A percentile compares a stretch with the other conserved stretches of the same genome.
phyloP scores from a whole-genome alignment of 2,797 vertebrate genomes.

The Apodemus agrarius region DNA sequence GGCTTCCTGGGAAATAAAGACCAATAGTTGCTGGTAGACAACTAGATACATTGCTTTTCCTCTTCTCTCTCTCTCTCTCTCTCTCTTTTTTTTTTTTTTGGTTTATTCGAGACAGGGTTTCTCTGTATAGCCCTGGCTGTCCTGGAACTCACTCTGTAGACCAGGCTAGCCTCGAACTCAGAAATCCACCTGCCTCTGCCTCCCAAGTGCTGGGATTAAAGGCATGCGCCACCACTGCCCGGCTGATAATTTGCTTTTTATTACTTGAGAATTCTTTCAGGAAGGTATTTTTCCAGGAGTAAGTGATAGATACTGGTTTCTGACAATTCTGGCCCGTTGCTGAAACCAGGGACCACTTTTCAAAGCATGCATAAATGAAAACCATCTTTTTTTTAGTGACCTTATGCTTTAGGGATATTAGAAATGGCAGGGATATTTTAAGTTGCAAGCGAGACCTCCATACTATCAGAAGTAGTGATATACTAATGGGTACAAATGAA shows the following conservation, averaged over 20 bases:
- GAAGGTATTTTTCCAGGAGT: constrained; percentile 3
- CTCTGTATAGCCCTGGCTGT: too few species aligned
- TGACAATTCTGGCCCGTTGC: background rate
- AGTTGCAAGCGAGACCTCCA: background rate
- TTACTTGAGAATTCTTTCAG: constrained; percentile 58
- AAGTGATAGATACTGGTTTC: constrained; percentile 34
- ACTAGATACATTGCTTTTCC: constrained; percentile 16
- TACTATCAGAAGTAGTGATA: background rate
- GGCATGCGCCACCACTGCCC: too few species aligned
- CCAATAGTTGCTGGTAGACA: background rate
- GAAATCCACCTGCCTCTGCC: too few species aligned
- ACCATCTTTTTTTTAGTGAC: background rate
- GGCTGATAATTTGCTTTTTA: too few species aligned
- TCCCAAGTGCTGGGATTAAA: too few species aligned
- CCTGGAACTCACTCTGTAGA: too few species aligned
- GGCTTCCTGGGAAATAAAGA: background rate
- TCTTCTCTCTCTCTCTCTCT: too few species aligned
- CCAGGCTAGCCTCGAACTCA: too few species aligned
- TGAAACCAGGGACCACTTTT: constrained; percentile 25
- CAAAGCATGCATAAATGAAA: background rate
- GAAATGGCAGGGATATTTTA: background rate
- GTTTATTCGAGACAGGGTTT: too few species aligned
- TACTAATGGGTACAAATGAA: background rate
- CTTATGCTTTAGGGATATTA: constrained; percentile 10
- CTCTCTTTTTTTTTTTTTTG: too few species aligned